A percentile compares a stretch with the other conserved stretches of the same genome.
phyloP scores from a whole-genome alignment of 2,113 vertebrate species.

The Piaya cayana region DNA sequence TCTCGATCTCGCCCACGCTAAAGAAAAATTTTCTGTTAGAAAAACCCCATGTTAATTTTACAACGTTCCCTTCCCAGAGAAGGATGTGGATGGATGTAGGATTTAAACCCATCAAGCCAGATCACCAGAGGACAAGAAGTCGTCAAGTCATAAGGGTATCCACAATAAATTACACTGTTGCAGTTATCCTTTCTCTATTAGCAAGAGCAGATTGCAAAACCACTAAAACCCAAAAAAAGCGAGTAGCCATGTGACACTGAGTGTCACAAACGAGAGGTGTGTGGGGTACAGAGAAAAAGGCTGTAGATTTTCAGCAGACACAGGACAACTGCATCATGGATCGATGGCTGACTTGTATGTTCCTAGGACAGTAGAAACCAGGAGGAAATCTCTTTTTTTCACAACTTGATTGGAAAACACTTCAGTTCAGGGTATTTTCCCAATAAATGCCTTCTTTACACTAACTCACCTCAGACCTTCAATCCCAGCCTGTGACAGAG shows the following conservation, averaged over 20 bases:
- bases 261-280: conserved; percentile 5
- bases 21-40: not conserved
- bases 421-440: not conserved
- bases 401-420: not conserved
- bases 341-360: not conserved
- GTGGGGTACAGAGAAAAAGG: not conserved
- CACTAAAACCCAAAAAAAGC: not conserved
- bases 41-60: accelerated
- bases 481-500: not conserved
- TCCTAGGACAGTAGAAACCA: conserved; percentile 28
- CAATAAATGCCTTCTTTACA: not conserved
- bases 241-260: not conserved
- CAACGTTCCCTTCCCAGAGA: not conserved
- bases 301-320: not conserved
- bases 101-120: not conserved
- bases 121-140: not conserved
- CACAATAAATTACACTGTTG: not conserved
- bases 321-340: accelerated
- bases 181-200: not conserved
- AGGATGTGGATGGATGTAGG: not conserved
- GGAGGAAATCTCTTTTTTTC: not conserved
- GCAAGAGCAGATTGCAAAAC: not conserved
- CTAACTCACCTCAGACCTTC: not conserved
- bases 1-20: not conserved
- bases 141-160: not conserved